phyloP scores from a whole-genome alignment of 37 sponge, comb jelly and placozoan genomes.

The Haliclona indistincta region DNA sequence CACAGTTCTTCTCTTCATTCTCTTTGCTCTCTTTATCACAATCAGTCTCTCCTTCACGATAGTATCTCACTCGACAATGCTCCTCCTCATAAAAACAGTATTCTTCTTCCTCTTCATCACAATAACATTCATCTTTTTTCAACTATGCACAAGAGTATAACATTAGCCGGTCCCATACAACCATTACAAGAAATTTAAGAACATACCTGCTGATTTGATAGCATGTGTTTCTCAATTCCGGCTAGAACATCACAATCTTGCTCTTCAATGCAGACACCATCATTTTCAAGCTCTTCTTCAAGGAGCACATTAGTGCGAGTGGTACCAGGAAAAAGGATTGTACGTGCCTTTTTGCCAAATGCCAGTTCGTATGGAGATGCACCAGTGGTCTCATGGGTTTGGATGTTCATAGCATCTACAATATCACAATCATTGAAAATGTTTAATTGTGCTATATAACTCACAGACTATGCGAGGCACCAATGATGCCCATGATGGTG shows the following conservation, averaged over 20 bases:
- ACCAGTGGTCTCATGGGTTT: slow-evolving; percentile 49
- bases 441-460: not conserved
- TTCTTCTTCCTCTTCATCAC: too few species aligned
- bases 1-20: not conserved
- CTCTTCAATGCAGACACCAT: not conserved
- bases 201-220: not conserved
- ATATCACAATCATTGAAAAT: not conserved
- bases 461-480: slow-evolving; percentile 44
- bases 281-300: slow-evolving; percentile 32
- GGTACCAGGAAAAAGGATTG: slow-evolving; percentile 26
- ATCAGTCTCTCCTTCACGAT: slow-evolving; percentile 1
- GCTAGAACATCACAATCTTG: not conserved
- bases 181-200: not conserved
- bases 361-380: slow-evolving; percentile 49
- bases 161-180: too few species aligned
- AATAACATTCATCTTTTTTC: too few species aligned
- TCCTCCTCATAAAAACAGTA: too few species aligned
- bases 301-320: slow-evolving; percentile 15
- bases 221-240: not conserved
- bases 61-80: not conserved
- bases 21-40: not conserved
- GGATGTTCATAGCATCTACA: slow-evolving; percentile 48
- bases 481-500: slow-evolving; percentile 24
- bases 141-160: too few species aligned
- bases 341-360: slow-evolving; percentile 41